Conservation (phyloP, 1,140 invertebrate genomes). For the Hermetia illucens region DNA sequence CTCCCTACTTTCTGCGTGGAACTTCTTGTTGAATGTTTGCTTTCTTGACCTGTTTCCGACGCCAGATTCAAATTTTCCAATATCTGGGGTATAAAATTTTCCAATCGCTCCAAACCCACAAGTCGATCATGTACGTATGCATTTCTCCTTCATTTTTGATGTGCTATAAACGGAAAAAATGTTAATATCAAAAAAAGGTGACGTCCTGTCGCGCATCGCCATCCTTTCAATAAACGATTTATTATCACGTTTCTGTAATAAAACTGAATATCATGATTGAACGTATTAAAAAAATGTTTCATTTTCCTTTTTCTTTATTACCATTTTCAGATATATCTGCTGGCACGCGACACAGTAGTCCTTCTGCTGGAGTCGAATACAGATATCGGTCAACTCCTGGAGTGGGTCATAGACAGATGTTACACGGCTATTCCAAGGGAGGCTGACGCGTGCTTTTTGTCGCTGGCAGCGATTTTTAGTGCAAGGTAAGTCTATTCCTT, state of each 20-base stretch:
- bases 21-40: too few relatives aligned
- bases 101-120: too few relatives aligned
- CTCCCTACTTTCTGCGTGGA: too few relatives aligned
- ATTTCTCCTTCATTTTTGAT: too few relatives aligned
- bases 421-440: conserved; percentile 83
- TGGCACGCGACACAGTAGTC: conserved; percentile 88
- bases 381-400: conserved; percentile 80
- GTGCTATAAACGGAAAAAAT: too few relatives aligned
- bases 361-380: conserved; percentile 91
- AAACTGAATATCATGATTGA: conserved; percentile 3
- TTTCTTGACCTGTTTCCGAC: too few relatives aligned
- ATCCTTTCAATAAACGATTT: not conserved
- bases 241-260: not conserved
- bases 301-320: conserved; percentile 4
- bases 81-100: too few relatives aligned
- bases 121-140: too few relatives aligned
- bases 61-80: too few relatives aligned
- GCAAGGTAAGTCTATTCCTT: conserved; percentile 51
- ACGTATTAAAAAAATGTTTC: conserved; percentile 2
- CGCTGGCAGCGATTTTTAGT: conserved; percentile 90
- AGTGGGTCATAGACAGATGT: conserved; percentile 96
- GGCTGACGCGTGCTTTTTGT: conserved; percentile 89
- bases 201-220: too few relatives aligned
- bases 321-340: conserved; percentile 59
- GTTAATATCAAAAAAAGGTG: too few relatives aligned